A percentile compares a stretch with the other conserved stretches of the same genome.
phyloP scores from a whole-genome alignment of 1,140 invertebrate genomes.

The Pseudachorutes palmiensis region DNA sequence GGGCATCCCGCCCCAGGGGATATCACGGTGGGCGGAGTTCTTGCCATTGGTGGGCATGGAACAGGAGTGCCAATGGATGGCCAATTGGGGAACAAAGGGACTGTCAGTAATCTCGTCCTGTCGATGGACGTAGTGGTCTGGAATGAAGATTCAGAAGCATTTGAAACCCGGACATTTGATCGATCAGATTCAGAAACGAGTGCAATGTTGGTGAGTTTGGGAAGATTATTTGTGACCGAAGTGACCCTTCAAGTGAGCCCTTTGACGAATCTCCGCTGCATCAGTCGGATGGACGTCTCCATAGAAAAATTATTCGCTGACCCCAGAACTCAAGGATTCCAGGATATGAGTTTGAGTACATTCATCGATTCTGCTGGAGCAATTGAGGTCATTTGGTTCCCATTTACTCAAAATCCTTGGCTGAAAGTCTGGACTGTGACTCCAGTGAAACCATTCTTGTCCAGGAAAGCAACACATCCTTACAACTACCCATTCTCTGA shows the following conservation, averaged over 20 bases:
- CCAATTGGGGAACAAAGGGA: not conserved
- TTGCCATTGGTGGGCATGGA: conserved; percentile 28
- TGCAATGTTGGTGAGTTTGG: conserved; percentile 17
- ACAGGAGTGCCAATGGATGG: conserved; percentile 7
- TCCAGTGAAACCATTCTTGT: not conserved
- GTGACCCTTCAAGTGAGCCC: conserved; percentile 12
- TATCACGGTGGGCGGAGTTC: conserved; percentile 21
- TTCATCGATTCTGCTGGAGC: conserved; percentile 12
- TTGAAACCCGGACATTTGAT: conserved; percentile 14
- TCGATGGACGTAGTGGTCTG: conserved; percentile 23
- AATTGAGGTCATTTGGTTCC: conserved; percentile 22
- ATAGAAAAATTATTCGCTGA: conserved; percentile 16
- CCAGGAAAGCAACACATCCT: conserved; percentile 8
- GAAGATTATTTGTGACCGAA: conserved; percentile 22
- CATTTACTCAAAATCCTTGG: conserved; percentile 21
- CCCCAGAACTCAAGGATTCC: not conserved
- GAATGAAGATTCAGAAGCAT: conserved; percentile 2
- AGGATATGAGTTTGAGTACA: not conserved
- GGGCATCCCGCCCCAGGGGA: conserved; percentile 16
- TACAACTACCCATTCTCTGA: conserved; percentile 25
- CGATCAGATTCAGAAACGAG: conserved; percentile 8
- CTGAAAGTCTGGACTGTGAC: conserved; percentile 19
- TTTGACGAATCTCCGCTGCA: conserved; percentile 21
- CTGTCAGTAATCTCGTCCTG: conserved; percentile 23
- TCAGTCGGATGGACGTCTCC: conserved; percentile 21